Base-by-base conservation (phyloP, 2,888 invertebrate species). In the Rhorus exstirpatorius region DNA sequence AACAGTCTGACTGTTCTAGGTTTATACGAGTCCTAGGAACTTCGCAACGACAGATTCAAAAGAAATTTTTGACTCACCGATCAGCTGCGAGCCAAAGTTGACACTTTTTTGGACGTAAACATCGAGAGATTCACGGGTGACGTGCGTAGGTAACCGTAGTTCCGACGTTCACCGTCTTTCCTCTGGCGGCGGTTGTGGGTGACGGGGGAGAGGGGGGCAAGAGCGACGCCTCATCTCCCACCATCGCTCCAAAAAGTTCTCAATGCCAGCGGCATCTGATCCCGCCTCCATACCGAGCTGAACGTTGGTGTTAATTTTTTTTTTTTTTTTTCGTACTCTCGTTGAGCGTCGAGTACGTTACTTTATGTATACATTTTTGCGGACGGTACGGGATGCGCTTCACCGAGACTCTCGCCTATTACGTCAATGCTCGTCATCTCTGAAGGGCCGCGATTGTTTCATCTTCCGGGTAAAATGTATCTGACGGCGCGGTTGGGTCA, bases 131-230 rank as follows among this genome's bases (percentile, higher is more conserved):
- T 90, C 88, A 86, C 88, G 81, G 79, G 68, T 79, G 72, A 80
- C 77, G 60, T 85, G 86, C 84, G 86, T 91, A 88, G 85, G 88
- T 84, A 86, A 86, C 92, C 91, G 92, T 92, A 92, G 91, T 90
- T 88, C 87, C 79, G 65, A 55, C 75, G 83, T 79, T 79, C 78
- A 79, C 89, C 88, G 87, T 84, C 63, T 63, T 60, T 35, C 19
- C 3, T 63, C 79, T 78, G n/a, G 55, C 26, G 38, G 38, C 83
- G 81, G 86, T 86, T 86, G 87, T 79, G 79, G 88, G 61, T 77
- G 78, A 67, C 75, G 68, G 79, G 79, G 72, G 75, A 7, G 31
- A 60, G 58, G 21, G 79, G 55, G 71, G 49, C 79, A 81, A 68
- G 51, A 46, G 55, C n/a, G 70, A 70, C 55, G 70, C 44, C 70